phyloP scores from a whole-genome alignment of 2,797 vertebrate genomes.

The Paedocypris micromegethes region DNA sequence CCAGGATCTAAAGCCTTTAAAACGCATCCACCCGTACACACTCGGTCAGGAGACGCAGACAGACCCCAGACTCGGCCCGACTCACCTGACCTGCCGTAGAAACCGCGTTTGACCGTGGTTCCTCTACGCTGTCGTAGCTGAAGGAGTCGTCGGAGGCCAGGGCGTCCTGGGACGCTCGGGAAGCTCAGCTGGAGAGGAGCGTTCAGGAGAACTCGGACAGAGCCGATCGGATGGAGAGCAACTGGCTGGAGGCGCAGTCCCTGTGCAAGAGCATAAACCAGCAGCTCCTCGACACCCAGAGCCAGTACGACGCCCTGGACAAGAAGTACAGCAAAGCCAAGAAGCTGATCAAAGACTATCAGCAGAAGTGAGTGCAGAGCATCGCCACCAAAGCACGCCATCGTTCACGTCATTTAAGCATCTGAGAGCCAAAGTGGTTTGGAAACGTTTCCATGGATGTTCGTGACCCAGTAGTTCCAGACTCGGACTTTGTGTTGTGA shows the following conservation, averaged over 20 bases:
- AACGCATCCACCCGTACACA: too few species aligned
- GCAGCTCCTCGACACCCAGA: slow-evolving; percentile 79
- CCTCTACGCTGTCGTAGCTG: slow-evolving; percentile 61
- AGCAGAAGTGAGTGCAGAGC: slow-evolving; percentile 79
- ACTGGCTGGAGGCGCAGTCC: slow-evolving; percentile 85
- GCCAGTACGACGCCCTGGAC: slow-evolving; percentile 81
- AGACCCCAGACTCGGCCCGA: too few species aligned
- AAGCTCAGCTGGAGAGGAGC: slow-evolving; percentile 75
- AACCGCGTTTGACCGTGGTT: too few species aligned
- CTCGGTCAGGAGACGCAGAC: too few species aligned
- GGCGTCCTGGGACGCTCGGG: slow-evolving; percentile 71
- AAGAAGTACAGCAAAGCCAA: slow-evolving; percentile 92
- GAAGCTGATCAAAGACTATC: slow-evolving; percentile 88
- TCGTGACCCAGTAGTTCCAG: too few species aligned
- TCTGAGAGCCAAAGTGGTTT: not conserved
- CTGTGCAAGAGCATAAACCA: slow-evolving; percentile 84
- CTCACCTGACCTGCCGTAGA: too few species aligned
- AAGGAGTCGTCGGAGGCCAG: slow-evolving; percentile 70
- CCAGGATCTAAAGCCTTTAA: too few species aligned
- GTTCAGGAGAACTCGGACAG: slow-evolving; percentile 77
- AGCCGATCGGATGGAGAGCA: slow-evolving; percentile 81
- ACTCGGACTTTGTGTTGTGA: too few species aligned
- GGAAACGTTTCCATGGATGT: too few species aligned
- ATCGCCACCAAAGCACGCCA: not conserved
- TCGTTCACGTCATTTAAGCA: not conserved